Evolutionary conservation across 2,113 vertebrate genomes (phyloP).

Genomic region (Pardalotus punctatus): DNA sequence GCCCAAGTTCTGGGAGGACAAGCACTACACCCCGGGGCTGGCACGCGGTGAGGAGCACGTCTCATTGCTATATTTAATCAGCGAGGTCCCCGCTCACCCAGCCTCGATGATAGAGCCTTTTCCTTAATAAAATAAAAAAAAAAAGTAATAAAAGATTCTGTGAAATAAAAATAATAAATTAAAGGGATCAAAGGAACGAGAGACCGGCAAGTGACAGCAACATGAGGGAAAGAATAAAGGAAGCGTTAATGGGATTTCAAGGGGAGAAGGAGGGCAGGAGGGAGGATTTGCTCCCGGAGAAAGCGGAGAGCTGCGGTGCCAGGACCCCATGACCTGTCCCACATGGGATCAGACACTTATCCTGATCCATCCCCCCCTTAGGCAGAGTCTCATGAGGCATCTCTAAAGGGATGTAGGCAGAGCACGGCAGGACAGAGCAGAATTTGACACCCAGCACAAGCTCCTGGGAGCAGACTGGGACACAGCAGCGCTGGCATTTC

Average conservation of each 20-base stretch:
- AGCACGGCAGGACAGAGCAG: rapidly evolving
- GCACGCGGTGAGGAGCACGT: neutral
- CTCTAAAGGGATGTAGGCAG: neutral
- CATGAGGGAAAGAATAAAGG: neutral
- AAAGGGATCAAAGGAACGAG: neutral
- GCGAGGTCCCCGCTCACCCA: neutral
- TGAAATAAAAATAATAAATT: neutral
- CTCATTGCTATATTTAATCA: neutral
- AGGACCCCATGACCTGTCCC: neutral
- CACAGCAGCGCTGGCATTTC: neutral
- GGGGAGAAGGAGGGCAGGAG: conserved; percentile 8
- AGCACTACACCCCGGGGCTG: neutral
- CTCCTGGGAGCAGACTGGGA: neutral
- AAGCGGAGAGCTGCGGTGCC: rapidly evolving
- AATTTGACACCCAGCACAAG: neutral
- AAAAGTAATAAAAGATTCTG: neutral
- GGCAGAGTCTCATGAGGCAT: rapidly evolving
- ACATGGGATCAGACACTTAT: rapidly evolving
- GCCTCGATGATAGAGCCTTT: neutral
- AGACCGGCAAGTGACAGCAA: neutral
- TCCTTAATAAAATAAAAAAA: neutral
- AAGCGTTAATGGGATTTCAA: neutral
- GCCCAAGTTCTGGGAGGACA: neutral
- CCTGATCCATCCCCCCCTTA: neutral
- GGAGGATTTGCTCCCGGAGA: neutral